These are phyloP conservation scores for Quadroppia sp. DNA, from an alignment of 2,888 invertebrate genomes.

Conservation along the genomic window DNA sequence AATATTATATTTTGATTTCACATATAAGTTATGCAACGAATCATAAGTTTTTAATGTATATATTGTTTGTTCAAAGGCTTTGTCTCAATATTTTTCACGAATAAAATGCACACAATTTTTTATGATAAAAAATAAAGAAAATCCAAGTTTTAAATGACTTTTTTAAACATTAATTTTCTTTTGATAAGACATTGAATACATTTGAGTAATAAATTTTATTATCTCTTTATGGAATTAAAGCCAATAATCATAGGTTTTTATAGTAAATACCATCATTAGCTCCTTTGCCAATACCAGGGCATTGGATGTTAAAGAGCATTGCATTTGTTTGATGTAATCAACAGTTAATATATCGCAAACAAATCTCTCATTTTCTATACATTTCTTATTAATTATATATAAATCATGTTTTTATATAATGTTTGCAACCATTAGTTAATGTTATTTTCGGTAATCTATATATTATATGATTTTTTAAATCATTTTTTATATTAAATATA, in stretches of 20 bases:
- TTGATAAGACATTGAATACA: conserved; percentile 17
- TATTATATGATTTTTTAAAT: too few species aligned
- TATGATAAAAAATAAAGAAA: not conserved
- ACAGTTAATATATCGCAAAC: conserved; percentile 14
- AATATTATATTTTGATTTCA: conserved; percentile 14
- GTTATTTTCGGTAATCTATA: too few species aligned
- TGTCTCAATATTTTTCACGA: not conserved
- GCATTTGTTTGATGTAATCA: not conserved
- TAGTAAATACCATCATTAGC: conserved; percentile 27
- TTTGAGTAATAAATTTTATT: conserved; percentile 31
- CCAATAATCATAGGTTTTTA: conserved; percentile 25
- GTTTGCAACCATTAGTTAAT: too few species aligned
- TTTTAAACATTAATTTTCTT: conserved; percentile 21
- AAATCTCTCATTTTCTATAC: not conserved
- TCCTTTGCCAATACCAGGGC: not conserved
- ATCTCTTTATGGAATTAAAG: conserved; percentile 26
- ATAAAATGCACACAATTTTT: not conserved
- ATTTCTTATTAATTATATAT: not conserved
- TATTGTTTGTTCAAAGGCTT: not conserved
- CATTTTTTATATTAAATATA: too few species aligned
- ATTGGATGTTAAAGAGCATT: not conserved
- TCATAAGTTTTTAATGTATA: not conserved
- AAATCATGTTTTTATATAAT: too few species aligned
- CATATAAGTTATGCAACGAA: conserved; percentile 27
- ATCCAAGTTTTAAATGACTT: not conserved